A percentile compares a stretch with the other conserved stretches of the same genome.
Evolutionary conservation across 2,797 vertebrate genomes (phyloP).

Genomic region (Macropodus opercularis): DNA sequence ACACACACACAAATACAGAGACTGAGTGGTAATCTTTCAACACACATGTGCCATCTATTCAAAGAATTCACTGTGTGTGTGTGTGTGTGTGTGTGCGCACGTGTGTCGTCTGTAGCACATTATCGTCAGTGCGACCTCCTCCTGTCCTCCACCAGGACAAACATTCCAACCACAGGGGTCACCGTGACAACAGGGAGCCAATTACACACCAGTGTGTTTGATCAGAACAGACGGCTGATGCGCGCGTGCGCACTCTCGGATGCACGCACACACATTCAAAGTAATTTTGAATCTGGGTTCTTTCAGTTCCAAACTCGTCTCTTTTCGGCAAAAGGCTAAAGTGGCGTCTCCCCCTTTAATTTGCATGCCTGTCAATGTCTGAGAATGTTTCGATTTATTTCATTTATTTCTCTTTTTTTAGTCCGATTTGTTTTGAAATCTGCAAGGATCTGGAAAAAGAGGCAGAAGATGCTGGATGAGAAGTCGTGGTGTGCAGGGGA

Average conservation of each 20-base stretch:
- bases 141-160: conserved; percentile 74
- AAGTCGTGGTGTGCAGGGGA: conserved; percentile 7
- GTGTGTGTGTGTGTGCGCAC: conserved; percentile 19
- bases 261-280: conserved; percentile 16
- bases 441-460: conserved; percentile 40
- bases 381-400: conserved; percentile 71
- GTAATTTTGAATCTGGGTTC: conserved; percentile 33
- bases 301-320: conserved; percentile 67
- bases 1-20: conserved; percentile 8
- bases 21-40: conserved; percentile 56
- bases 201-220: conserved; percentile 82
- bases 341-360: conserved; percentile 72
- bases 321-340: conserved; percentile 64
- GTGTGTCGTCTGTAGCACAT: conserved; percentile 58
- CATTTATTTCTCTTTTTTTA: conserved; percentile 55
- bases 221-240: conserved; percentile 77
- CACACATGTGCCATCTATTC: conserved; percentile 61
- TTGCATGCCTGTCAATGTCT: conserved; percentile 74
- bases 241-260: conserved; percentile 14
- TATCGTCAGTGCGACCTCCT: conserved; percentile 75
- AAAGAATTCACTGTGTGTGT: conserved; percentile 50
- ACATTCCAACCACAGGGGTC: conserved; percentile 78
- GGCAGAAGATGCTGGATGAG: conserved; percentile 34
- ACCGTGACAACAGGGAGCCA: conserved; percentile 76
- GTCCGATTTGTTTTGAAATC: conserved; percentile 69